Evolutionary conservation across 2,113 vertebrate species (phyloP).

Genomic region (Kryptolebias marmoratus): DNA sequence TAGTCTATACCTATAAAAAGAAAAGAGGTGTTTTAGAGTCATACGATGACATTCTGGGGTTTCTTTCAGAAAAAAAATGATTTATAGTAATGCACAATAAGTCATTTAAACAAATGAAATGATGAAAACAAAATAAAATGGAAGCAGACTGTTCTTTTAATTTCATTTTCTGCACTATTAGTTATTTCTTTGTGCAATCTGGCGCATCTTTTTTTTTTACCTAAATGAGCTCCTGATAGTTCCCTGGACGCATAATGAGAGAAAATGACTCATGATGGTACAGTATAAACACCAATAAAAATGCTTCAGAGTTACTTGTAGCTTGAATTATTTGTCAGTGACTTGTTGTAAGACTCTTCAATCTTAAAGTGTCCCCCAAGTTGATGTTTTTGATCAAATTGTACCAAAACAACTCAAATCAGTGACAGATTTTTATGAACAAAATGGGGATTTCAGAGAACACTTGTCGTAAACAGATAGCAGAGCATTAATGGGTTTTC

Average conservation of each 20-base stretch:
- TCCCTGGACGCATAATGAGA: not conserved
- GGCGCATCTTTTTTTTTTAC: not conserved
- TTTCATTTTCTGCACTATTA: slow-evolving; percentile 10
- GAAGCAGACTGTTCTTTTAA: slow-evolving; percentile 15
- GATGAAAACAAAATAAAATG: slow-evolving; percentile 31
- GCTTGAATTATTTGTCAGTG: not conserved
- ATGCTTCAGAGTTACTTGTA: slow-evolving; percentile 6
- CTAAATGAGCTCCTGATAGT: slow-evolving; percentile 34
- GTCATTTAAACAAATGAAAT: slow-evolving; percentile 13
- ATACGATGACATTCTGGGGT: not conserved
- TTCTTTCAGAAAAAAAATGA: slow-evolving; percentile 21
- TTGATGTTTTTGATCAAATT: slow-evolving; percentile 1
- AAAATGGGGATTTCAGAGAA: slow-evolving; percentile 7
- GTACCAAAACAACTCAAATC: slow-evolving; percentile 2
- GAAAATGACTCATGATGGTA: not conserved
- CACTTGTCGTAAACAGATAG: slow-evolving; percentile 20
- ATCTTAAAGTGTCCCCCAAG: not conserved
- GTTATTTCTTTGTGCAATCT: slow-evolving; percentile 8
- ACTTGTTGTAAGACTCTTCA: slow-evolving; percentile 1
- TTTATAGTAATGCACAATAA: not conserved
- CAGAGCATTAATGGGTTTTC: slow-evolving; percentile 35
- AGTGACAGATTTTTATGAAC: slow-evolving; percentile 8
- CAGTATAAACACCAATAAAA: slow-evolving; percentile 6
- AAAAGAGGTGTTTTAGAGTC: not conserved
- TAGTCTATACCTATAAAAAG: not conserved